Base-by-base conservation (phyloP, 1,140 invertebrate species). In the Drosophila melanica region DNA sequence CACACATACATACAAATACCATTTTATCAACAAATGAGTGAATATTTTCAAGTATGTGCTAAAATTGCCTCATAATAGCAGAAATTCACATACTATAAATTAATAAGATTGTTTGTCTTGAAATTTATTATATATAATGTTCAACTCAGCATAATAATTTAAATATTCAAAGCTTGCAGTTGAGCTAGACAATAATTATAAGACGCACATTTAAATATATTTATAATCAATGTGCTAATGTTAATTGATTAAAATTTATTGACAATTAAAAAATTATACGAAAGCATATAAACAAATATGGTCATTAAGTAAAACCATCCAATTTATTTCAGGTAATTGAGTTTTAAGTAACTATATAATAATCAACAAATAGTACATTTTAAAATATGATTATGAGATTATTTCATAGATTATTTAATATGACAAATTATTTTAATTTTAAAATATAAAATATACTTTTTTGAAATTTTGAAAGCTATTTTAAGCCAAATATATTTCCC, bases 1-100 rank as follows among this genome's bases (percentile, higher is more conserved):
- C 42, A 42, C 42, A 42, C 55, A 35, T 44, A 41, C 30, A 27
- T 12, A n/a, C 58, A 45, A 44, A 45, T 65, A 45, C 53, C 45
- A 53, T 39, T 75, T 47, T 70, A 41, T 64, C 62, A 51, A 50
- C 33, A 18, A 6, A 20, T 53, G 18, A 39, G 51, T 45, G 8
- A 39, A 69, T 63, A 50, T 58, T 58, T 60, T 48, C 37, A 33
- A 74, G 65, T 12, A 55, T 50, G 51, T 69, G 70, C 65, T 68
- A 73, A 68, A 73, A 55, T 11, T 37, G 27, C 23, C 64, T 33
- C 54, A 72, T 59, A 72, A 72, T 67, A 59, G 54, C 23, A 23
- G 58, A 23, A 67, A 39, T 39, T 72, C 30, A n/a, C 54, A 67
- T 12, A 1, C 30, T 47, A 69, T 45, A 27, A 62, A 16, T 41